A percentile compares a stretch with the other conserved stretches of the same genome.
These are phyloP conservation scores for Eristalis arbustorum DNA, from an alignment of 2,888 invertebrate species.

Conservation along the genomic window DNA sequence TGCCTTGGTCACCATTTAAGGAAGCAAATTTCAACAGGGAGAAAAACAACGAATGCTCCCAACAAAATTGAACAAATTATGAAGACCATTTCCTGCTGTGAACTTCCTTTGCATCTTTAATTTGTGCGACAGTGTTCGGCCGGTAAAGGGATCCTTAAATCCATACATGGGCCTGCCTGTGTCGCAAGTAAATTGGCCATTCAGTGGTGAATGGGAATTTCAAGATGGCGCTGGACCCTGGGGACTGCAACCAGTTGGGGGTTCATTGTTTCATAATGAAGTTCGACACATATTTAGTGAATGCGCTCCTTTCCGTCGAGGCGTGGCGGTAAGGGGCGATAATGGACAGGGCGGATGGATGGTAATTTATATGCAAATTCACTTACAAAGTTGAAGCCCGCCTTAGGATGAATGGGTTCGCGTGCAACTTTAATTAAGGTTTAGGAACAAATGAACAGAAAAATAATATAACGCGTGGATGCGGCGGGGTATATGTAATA, in stretches of 20 bases:
- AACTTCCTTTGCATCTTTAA: background rate
- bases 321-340: background rate
- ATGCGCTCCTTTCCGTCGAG: background rate
- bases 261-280: background rate
- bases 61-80: background rate
- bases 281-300: background rate
- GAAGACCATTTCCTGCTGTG: background rate
- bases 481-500: background rate
- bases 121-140: background rate
- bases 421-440: background rate
- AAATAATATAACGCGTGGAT: background rate
- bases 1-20: no score
- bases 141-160: background rate
- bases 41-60: background rate
- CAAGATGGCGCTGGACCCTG: background rate
- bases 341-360: background rate
- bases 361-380: constrained; percentile 11
- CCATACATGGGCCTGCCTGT: background rate
- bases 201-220: background rate
- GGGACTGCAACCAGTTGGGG: background rate
- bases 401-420: background rate
- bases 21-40: background rate
- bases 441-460: background rate
- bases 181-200: background rate
- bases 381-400: background rate